These are phyloP conservation scores for Lycia hirtaria DNA, from an alignment of 2,888 invertebrate genomes.

Conservation along the genomic window DNA sequence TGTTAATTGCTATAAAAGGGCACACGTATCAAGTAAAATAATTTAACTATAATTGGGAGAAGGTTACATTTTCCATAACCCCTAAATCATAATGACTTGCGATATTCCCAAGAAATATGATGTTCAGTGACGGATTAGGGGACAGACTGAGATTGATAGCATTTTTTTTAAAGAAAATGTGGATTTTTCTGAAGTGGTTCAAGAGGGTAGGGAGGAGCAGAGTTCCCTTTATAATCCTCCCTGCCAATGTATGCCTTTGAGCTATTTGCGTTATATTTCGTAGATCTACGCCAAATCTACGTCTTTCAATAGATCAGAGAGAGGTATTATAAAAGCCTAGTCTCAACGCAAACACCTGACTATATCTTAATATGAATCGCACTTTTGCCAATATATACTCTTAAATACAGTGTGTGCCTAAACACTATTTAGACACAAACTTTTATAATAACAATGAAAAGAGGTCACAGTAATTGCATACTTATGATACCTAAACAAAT, in stretches of 20 bases:
- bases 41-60: not conserved
- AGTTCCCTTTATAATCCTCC: constrained; percentile 4
- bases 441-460: too few relatives aligned
- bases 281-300: not conserved
- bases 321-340: too few relatives aligned
- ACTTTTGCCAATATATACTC: too few relatives aligned
- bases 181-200: not conserved
- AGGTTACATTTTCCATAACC: not conserved
- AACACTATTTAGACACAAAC: too few relatives aligned
- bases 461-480: too few relatives aligned
- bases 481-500: too few relatives aligned
- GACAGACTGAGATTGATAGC: constrained; percentile 31
- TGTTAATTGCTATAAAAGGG: too few relatives aligned
- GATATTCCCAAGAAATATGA: constrained; percentile 12
- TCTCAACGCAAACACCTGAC: too few relatives aligned
- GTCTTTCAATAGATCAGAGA: too few relatives aligned
- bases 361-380: too few relatives aligned
- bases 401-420: too few relatives aligned
- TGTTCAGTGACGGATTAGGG: constrained; percentile 26
- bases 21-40: not conserved
- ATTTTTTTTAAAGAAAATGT: constrained; percentile 9
- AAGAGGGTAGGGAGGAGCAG: too few relatives aligned
- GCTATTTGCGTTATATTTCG: not conserved
- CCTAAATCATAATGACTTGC: constrained; percentile 11
- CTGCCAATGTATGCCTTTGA: not conserved